Base-by-base conservation (phyloP, 2,113 vertebrate species). In the Engystomops pustulosus region DNA sequence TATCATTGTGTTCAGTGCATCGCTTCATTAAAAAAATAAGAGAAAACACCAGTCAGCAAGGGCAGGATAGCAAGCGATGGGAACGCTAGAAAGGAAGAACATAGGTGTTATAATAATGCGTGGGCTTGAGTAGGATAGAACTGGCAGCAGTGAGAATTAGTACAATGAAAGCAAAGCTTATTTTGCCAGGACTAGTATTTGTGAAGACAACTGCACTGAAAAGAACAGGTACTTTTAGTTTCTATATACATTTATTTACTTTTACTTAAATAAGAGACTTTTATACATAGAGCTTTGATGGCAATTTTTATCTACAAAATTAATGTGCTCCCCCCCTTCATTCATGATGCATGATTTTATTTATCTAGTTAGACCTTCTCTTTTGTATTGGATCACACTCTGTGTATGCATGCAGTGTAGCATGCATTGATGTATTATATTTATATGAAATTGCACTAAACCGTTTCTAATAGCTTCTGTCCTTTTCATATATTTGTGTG, bases 51-150 rank as follows among this genome's bases (percentile, higher is more conserved):
- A 65, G 62, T 67, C 15, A 70, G 30, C 11, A n/a, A 60, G 51
- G 30, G 68, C 53, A 23, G 67, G 80, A 72, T 58, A 71, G 53
- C 34, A 15, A 58, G 14, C 27, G 34, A 83, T 53, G 55, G 55
- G 49, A 83, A n/a, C n/a, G 53, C 36, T 78, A 85, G 49, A 25
- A 89, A 85, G 69, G 85, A 88, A 86, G 80, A 83, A 76, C 83
- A 89, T 91, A 81, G 83, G 87, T 88, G 87, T 87, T 88, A 3
- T 89, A 89, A 91, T 90, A 88, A 86, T 86, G 77, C 0, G 80
- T 89, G 89, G 90, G 79, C 85, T 87, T 86, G 84, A 87, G 86
- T 83, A 86, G 79, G 83, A 84, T 81, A 82, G 89, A 86, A 88
- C 86, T 88, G 62, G 79, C 72, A 62, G 87, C 87, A 86, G 87